A percentile compares a stretch with the other conserved stretches of the same genome.
phyloP scores from a whole-genome alignment of 2,113 vertebrate species.

The Ginglymostoma cirratum region DNA sequence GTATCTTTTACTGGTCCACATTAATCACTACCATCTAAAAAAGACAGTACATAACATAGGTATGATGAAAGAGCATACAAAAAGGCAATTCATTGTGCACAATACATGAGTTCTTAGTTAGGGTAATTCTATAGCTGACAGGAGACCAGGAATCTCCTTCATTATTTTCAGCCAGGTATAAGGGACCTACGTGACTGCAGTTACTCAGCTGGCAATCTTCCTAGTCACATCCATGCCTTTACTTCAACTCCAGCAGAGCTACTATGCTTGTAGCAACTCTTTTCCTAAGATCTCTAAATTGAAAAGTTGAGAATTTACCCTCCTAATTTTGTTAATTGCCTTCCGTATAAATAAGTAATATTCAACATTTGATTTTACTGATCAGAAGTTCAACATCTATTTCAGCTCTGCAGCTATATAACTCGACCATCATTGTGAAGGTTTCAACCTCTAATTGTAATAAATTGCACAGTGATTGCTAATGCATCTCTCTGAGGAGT shows the following conservation, averaged over 20 bases:
- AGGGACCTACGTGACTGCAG: neutral
- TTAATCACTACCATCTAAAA: neutral
- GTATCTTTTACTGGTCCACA: neutral
- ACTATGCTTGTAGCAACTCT: neutral
- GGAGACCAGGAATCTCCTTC: neutral
- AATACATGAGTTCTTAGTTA: neutral
- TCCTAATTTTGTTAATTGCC: neutral
- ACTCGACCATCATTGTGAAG: neutral
- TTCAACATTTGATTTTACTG: neutral
- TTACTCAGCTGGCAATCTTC: neutral
- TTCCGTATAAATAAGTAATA: neutral
- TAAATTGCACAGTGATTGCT: neutral
- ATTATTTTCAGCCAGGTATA: neutral
- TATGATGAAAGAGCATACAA: neutral
- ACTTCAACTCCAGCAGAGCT: neutral
- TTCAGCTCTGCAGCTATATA: neutral
- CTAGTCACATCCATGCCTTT: neutral
- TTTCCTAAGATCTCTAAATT: neutral
- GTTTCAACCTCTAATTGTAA: neutral
- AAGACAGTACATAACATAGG: neutral
- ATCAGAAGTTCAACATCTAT: neutral
- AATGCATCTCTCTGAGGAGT: neutral
- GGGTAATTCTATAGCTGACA: neutral
- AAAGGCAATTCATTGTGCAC: neutral
- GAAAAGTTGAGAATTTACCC: neutral